Evolutionary conservation across 2,888 invertebrate species (phyloP), one percentile per base, ranked within the genome.

Genomic region (Agrilus cyanescens): DNA sequence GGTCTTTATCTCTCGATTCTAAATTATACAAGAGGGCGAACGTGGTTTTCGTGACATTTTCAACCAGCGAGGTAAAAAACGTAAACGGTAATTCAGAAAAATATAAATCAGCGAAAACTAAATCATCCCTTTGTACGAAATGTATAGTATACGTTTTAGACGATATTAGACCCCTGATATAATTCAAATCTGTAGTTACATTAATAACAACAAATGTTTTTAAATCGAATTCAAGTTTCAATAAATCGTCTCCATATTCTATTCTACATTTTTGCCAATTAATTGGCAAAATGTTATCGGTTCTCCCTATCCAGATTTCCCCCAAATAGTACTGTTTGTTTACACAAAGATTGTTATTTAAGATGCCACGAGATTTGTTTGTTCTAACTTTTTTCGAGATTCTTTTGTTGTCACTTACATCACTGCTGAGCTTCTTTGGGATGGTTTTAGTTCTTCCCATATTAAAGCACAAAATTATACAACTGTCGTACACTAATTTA

Each of bases 71-170:
- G 40, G 41, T 50, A 44, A 59, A 59, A 46, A 53, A 59, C 29
- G 50, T 51, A 41, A 63, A 43, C 46, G 63, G 63, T 36, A 62
- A 41, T 29, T 46, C 41, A 43, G 33, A 41, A 36, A 64, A 53
- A 50, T 57, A 60, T 12, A 63, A 37, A 30, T 54, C 45, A 16
- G 56, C 53, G 44, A 49, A 52, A 4, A 61, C 44, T 35, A 52
- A 50, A 40, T 57, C 56, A 10, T 54, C 51, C 14, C 46, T 48
- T 4, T 48, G 14, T 31, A 34, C 43, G 42, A 62, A 56, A 36
- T 54, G 47, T 40, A 62, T 52, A 20, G 52, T 47, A 50, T 63
- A 65, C 37, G 55, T 38, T 50, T 60, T 62, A 1, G 53, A 38
- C 14, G 43, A 47, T 15, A 62, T 47, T 12, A 63, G 43, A 42